Base-by-base conservation (phyloP, 2,797 vertebrate genomes). In the Lates japonicus region DNA sequence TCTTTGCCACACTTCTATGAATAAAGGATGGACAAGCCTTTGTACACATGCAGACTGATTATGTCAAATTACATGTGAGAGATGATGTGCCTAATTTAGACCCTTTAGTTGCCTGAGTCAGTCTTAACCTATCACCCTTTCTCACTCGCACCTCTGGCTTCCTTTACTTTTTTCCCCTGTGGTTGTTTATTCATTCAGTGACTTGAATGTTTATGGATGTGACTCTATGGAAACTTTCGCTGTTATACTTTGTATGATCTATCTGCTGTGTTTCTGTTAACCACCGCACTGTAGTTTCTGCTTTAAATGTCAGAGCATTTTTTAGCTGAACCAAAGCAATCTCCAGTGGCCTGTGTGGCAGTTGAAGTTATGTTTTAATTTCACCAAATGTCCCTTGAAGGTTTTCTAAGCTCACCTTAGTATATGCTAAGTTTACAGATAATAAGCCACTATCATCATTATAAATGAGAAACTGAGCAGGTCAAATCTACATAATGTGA, bases 11-110 rank as follows among this genome's bases (percentile, higher is more conserved):
- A 41, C 58, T 62, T 77, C 74, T 76, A 82, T 87, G 83, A 91
- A 88, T 86, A 86, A 76, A 69, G 87, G 65, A 90, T 73, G 48
- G 51, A 48, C 63, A 67, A 64, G 33, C 46, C 6, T 48, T 76
- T 44, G 52, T 62, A 62, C 20, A 62, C 52, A 54, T 60, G 61
- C 58, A 35, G 60, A 76, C 25, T 75, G 73, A 80, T 74, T 69
- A 54, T 49, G 35, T 76, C 52, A 63, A 59, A 73, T 87, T 76
- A 57, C 72, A 76, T n/a, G 20, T 71, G 41, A 58, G 62, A 59
- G 20, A 33, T 59, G 35, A 63, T 75, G 70, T 58, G n/a, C 52
- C 64, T 66, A 49, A 80, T 57, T 68, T 70, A 61, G 49, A 84
- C 52, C 49, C 78, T 71, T 82, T 25, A 42, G 20, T 71, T 72